Conservation (phyloP, 2,888 invertebrate genomes). For the Ornithoptera priamus region DNA sequence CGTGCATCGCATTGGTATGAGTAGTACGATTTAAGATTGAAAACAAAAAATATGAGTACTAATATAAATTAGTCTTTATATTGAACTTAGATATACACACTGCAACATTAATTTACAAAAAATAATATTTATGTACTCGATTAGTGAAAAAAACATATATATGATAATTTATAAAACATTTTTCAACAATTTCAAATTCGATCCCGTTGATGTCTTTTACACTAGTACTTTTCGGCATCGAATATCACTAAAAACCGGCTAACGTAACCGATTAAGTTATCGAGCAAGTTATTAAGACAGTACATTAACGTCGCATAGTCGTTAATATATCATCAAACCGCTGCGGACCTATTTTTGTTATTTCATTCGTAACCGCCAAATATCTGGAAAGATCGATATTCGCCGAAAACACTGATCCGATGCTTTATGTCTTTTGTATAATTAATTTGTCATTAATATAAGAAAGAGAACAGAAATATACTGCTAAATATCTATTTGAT, state of each 20-base stretch:
- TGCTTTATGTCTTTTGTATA: constrained; percentile 1
- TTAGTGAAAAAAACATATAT: too few species aligned
- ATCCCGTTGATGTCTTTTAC: constrained; percentile 29
- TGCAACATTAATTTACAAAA: too few species aligned
- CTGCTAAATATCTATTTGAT: not conserved
- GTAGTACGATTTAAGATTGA: too few species aligned
- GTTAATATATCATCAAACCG: not conserved
- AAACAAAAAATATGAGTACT: too few species aligned
- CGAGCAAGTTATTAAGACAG: constrained; percentile 4
- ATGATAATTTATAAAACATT: too few species aligned
- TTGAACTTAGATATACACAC: too few species aligned
- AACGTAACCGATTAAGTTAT: constrained; percentile 9
- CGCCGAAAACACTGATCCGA: not conserved
- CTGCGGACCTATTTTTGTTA: not conserved
- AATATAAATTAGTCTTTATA: too few species aligned
- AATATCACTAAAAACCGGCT: not conserved
- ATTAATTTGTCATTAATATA: not conserved
- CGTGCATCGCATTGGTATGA: too few species aligned
- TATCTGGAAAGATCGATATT: constrained; percentile 1
- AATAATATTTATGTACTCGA: too few species aligned
- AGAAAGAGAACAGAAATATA: not conserved
- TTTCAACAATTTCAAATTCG: not conserved
- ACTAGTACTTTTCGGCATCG: not conserved
- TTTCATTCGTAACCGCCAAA: not conserved
- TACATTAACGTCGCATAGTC: not conserved